Percentiles rank a stretch among this genome's conserved stretches.
Evolutionary conservation across 2,797 vertebrate genomes (phyloP).

Genomic region (Micrastur ruficollis): DNA sequence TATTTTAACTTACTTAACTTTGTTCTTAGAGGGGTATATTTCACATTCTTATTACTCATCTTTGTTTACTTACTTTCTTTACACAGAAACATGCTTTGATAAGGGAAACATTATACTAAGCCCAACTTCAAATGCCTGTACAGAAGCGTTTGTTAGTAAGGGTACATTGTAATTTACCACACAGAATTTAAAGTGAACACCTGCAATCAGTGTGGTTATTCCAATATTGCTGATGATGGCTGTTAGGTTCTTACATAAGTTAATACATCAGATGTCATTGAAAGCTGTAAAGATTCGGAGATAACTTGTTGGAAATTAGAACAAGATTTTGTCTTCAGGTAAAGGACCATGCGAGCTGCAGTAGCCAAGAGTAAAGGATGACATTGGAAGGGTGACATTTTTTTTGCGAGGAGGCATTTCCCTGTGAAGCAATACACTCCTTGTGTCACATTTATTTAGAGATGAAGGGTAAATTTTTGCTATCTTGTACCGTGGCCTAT

Average conservation of each 20-base stretch:
- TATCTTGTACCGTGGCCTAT: neutral
- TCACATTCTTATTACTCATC: neutral
- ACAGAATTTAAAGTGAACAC: neutral
- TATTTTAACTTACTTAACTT: neutral
- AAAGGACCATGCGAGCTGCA: neutral
- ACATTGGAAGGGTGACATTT: neutral
- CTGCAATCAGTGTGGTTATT: neutral
- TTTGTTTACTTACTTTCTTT: slow-evolving; percentile 4
- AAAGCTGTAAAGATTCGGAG: neutral
- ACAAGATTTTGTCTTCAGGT: neutral
- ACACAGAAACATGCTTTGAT: neutral
- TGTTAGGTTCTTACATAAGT: neutral
- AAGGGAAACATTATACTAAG: neutral
- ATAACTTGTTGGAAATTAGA: neutral
- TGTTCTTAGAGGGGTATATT: neutral
- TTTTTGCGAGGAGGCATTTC: neutral
- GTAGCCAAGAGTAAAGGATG: neutral
- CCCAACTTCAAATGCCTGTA: neutral
- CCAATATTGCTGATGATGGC: neutral
- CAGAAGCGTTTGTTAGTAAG: neutral
- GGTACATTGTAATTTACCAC: neutral
- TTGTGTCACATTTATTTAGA: neutral
- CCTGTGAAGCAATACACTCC: neutral
- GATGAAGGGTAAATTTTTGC: neutral
- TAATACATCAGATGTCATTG: neutral